These are phyloP conservation scores for Tragelaphus strepsiceros DNA, from an alignment of 2,113 vertebrate species.

Conservation along the genomic window DNA sequence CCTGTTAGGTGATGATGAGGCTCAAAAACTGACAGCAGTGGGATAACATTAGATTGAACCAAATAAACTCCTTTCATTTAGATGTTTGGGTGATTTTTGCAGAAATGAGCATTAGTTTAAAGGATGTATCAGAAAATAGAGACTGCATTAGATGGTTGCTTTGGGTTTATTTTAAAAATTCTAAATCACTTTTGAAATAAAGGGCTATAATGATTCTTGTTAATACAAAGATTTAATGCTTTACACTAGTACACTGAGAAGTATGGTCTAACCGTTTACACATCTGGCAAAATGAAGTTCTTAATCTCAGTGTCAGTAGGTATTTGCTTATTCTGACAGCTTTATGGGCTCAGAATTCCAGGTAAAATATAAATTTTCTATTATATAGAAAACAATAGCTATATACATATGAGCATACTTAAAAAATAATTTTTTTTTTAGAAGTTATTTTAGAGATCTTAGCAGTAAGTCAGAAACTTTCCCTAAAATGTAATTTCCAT, in stretches of 20 bases:
- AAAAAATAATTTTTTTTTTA: neutral
- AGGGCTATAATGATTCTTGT: neutral
- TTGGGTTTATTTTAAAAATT: constrained; percentile 8
- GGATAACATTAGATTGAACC: neutral
- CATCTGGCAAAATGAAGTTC: neutral
- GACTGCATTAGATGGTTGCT: neutral
- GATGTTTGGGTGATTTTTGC: neutral
- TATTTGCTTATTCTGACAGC: neutral
- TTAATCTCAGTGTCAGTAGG: neutral
- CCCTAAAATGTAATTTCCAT: neutral
- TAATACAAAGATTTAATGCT: neutral
- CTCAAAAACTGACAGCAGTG: neutral
- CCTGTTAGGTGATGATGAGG: neutral
- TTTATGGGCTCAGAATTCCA: neutral
- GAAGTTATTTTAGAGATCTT: neutral
- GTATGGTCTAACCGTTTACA: neutral
- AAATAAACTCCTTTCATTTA: constrained; percentile 3
- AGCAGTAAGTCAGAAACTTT: neutral
- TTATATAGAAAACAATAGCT: neutral
- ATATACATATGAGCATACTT: neutral
- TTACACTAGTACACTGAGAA: neutral
- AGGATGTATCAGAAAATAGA: neutral
- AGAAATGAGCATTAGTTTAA: constrained; percentile 18
- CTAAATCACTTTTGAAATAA: neutral
- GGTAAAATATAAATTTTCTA: neutral